phyloP scores from a whole-genome alignment of 2,113 vertebrate genomes.

The Alouatta palliata region DNA sequence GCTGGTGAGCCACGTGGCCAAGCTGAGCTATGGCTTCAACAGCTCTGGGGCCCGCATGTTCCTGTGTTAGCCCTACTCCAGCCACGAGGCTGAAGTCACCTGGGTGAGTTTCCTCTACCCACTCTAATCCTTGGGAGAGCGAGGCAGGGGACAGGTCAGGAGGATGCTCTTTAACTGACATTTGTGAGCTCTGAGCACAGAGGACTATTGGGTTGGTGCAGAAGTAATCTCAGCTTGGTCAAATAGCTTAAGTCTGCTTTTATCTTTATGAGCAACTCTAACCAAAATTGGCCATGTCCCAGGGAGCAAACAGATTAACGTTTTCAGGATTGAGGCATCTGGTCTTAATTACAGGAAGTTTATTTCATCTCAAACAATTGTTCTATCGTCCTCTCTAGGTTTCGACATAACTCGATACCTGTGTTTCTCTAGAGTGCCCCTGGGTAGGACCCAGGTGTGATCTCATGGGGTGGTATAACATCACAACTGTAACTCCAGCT shows the following conservation, averaged over 20 bases:
- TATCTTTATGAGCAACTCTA: background rate
- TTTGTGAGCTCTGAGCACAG: background rate
- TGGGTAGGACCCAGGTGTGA: background rate
- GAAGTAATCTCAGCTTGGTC: background rate
- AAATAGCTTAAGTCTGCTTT: background rate
- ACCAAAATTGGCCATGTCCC: background rate
- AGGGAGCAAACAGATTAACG: no score
- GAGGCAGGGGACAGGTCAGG: background rate
- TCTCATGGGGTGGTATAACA: background rate
- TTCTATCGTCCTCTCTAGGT: background rate
- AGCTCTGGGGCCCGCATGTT: constrained; percentile 70
- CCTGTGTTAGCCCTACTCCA: constrained; percentile 72
- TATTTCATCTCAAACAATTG: background rate
- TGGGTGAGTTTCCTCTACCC: constrained; percentile 40
- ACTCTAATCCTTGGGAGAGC: accelerated
- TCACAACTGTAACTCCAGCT: background rate
- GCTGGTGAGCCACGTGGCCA: constrained; percentile 71
- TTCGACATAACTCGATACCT: background rate
- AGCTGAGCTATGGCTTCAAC: constrained; percentile 79
- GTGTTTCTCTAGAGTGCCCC: background rate
- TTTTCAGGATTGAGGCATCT: background rate
- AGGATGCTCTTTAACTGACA: no score
- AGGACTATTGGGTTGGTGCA: background rate
- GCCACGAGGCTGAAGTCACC: constrained; percentile 64
- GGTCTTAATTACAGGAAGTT: background rate